Evolutionary conservation across 2,113 vertebrate species (phyloP).

Genomic region (Rhipidura dahli): DNA sequence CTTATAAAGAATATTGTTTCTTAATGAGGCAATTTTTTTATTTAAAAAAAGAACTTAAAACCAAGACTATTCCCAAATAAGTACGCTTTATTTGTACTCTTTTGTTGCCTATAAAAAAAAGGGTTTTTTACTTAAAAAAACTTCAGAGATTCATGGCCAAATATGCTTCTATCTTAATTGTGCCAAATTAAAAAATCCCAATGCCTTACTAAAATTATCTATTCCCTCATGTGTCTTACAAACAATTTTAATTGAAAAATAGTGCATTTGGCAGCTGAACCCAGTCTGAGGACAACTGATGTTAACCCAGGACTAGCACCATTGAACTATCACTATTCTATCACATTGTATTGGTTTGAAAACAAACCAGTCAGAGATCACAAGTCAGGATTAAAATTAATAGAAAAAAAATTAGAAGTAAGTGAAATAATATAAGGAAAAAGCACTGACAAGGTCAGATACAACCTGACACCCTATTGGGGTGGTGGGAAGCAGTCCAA

Average conservation of each 20-base stretch:
- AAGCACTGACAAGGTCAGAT: no score
- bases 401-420: no score
- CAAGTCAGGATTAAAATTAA: no score
- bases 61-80: neutral
- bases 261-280: neutral
- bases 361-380: no score
- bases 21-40: neutral
- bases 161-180: neutral
- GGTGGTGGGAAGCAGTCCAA: no score
- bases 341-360: no score
- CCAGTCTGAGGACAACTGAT: neutral
- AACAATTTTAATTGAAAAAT: neutral
- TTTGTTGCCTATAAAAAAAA: neutral
- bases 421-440: no score
- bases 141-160: neutral
- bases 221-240: neutral
- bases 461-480: no score
- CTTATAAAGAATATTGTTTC: neutral
- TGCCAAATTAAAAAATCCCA: accelerated
- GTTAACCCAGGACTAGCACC: neutral
- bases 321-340: neutral
- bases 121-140: neutral
- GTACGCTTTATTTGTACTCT: neutral
- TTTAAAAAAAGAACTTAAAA: neutral
- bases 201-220: neutral